Conservation (phyloP, 2,113 vertebrate genomes). For the Excalfactoria chinensis region DNA sequence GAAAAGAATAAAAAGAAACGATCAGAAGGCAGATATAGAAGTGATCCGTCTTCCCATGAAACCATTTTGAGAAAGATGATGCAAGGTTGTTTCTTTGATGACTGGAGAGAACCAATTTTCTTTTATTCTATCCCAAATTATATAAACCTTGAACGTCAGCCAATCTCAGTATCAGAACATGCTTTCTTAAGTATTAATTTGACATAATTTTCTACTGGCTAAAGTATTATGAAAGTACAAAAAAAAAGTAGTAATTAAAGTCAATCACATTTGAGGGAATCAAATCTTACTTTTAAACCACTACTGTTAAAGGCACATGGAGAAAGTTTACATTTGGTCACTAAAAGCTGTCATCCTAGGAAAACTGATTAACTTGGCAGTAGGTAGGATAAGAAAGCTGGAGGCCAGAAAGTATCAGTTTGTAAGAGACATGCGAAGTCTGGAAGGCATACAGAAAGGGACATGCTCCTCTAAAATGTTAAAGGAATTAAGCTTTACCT, state of each 20-base stretch:
- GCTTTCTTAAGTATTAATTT: neutral
- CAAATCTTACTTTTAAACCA: neutral
- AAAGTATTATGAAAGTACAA: neutral
- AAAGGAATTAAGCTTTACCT: constrained; percentile 50
- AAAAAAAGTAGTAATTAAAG: neutral
- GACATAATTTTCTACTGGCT: constrained; percentile 19
- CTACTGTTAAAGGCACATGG: neutral
- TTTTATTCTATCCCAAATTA: constrained; percentile 33
- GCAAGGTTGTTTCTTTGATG: constrained; percentile 12
- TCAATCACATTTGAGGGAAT: constrained; percentile 11
- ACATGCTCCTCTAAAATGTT: constrained; percentile 25
- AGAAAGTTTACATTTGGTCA: neutral
- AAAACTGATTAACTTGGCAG: constrained; percentile 49
- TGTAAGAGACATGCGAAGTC: constrained; percentile 20
- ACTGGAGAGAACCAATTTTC: neutral
- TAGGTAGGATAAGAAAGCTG: constrained; percentile 30
- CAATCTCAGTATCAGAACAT: constrained; percentile 27
- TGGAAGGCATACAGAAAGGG: constrained; percentile 29
- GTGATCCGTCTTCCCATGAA: neutral
- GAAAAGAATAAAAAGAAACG: neutral
- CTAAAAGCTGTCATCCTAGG: constrained; percentile 25
- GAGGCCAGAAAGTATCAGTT: constrained; percentile 37
- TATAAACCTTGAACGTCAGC: constrained; percentile 13
- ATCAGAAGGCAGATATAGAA: neutral
- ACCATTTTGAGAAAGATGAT: neutral